These are phyloP conservation scores for Pangasianodon gigas DNA, from an alignment of 2,113 vertebrate species.

Conservation along the genomic window DNA sequence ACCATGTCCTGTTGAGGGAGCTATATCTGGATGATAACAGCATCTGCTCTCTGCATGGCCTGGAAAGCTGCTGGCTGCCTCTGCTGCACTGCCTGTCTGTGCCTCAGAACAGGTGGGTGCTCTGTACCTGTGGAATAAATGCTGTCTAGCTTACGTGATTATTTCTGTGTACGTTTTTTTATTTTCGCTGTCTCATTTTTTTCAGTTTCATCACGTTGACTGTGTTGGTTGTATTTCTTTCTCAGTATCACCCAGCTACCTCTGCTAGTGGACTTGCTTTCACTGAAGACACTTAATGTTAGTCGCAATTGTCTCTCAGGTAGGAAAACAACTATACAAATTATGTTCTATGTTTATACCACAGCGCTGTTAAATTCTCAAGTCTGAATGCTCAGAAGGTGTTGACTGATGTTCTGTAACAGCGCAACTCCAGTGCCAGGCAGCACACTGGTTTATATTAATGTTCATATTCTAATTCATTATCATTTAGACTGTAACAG, in stretches of 20 bases:
- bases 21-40: conserved; percentile 88
- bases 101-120: conserved; percentile 81
- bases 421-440: not conserved
- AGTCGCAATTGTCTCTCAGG: conserved; percentile 90
- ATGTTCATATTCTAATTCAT: not conserved
- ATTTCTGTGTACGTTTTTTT: conserved; percentile 41
- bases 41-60: conserved; percentile 73
- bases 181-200: conserved; percentile 71
- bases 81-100: conserved; percentile 78
- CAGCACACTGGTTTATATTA: not conserved
- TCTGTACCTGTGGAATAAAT: not conserved
- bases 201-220: not conserved
- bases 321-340: conserved; percentile 56
- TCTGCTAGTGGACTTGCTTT: conserved; percentile 78
- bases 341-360: too few species aligned
- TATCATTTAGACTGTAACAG: not conserved
- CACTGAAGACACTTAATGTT: conserved; percentile 82
- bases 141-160: not conserved
- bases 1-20: conserved; percentile 90
- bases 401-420: not conserved
- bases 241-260: conserved; percentile 82
- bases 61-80: conserved; percentile 85
- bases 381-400: too few species aligned
- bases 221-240: conserved; percentile 49
- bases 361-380: not conserved